Evolutionary conservation across 1,140 invertebrate genomes (phyloP), one percentile per base, ranked within the genome.

Genomic region (Drosophila subpulchrella): DNA sequence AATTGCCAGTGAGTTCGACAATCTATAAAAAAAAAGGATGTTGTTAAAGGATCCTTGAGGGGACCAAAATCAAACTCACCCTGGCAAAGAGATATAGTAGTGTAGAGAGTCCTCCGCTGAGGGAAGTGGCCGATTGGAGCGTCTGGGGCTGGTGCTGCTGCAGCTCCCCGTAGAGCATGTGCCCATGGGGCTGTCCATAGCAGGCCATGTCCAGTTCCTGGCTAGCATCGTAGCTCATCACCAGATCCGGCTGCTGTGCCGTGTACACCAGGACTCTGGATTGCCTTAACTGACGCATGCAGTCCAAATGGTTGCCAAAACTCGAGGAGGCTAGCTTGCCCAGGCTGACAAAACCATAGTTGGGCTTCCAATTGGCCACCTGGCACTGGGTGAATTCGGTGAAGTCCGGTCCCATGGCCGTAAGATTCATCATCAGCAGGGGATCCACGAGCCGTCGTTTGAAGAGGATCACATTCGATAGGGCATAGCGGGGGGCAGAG

Each of bases 381-480:
- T 92, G 91, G 27, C 91, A 92, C 53, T 85, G 81, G 0, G 90
- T 91, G 17, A 92, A 82, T 46, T 91, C 91, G 1, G 76, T 86
- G 30, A 89, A 92, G 38, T 92, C 91, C 6, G 91, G 91, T 0
- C 91, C 91, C 82, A 92, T 90, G 8, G 91, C 78, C 0, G 90
- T 92, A 4, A 92, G 41, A 53, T 92, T 91, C 6, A 90, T 50
- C 63, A 92, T 73, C 0, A 79, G 50, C 32, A 67, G 42, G 20
- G 67, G 82, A 4, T 81, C 76, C 0, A 42, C 6, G 0, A 92
- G 47, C 0, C 78, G 56, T n/a, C 78, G 76, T 58, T 80, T 81
- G 38, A 92, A 92, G 4, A 92, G 58, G 30, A 92, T 80, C 20
- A 92, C 24, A 63, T 92, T 92, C 11, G 89, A 71, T 6, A 92